Evolutionary conservation across 2,113 vertebrate species (phyloP).

Genomic region (Ahaetulla prasina): DNA sequence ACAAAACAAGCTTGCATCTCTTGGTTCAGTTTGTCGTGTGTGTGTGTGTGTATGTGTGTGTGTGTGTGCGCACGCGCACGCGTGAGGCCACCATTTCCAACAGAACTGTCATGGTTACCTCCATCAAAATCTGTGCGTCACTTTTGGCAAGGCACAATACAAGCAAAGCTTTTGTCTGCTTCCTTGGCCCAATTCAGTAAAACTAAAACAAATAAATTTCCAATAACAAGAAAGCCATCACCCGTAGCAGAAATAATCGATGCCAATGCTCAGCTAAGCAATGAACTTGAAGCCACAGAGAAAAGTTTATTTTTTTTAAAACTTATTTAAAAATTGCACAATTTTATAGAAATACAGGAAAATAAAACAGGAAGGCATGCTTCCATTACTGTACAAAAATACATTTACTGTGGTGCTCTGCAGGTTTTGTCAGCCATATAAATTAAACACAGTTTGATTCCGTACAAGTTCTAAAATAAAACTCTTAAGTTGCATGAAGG

Average conservation of each 20-base stretch:
- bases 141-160: background rate
- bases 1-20: slow-evolving; percentile 64
- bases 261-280: slow-evolving; percentile 44
- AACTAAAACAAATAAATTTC: slow-evolving; percentile 16
- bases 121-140: background rate
- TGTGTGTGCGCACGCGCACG: too few relatives aligned
- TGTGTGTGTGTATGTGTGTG: too few relatives aligned
- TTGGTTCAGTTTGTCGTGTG: slow-evolving; percentile 18
- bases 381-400: slow-evolving; percentile 75
- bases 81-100: background rate
- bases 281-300: slow-evolving; percentile 69
- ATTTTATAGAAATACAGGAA: slow-evolving; percentile 68
- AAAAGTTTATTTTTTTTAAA: slow-evolving; percentile 75
- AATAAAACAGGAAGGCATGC: slow-evolving; percentile 76
- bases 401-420: slow-evolving; percentile 67
- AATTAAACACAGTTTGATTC: slow-evolving; percentile 62
- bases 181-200: background rate
- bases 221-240: background rate
- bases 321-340: slow-evolving; percentile 76
- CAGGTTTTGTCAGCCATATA: slow-evolving; percentile 58
- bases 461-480: slow-evolving; percentile 51
- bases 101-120: background rate
- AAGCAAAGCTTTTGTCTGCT: background rate
- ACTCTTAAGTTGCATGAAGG: slow-evolving; percentile 61
- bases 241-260: slow-evolving; percentile 25